Evolutionary conservation across 2,888 invertebrate species (phyloP).

Genomic region (Cephus pygmeus): DNA sequence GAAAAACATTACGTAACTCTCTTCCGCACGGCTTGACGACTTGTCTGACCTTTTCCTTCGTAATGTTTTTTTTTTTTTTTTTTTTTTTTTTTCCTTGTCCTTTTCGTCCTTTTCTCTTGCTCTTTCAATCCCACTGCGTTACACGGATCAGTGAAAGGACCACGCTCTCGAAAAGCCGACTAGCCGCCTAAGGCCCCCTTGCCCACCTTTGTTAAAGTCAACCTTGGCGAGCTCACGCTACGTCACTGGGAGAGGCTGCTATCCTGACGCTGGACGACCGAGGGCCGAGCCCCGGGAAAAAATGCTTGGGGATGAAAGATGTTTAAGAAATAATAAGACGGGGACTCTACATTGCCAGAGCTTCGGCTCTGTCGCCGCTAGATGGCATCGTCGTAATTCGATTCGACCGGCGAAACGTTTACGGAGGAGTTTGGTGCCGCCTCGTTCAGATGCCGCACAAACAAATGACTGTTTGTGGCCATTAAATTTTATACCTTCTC

Average conservation of each 20-base stretch:
- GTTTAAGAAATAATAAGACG: neutral
- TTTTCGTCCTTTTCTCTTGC: neutral
- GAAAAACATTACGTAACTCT: constrained; percentile 24
- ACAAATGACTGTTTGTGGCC: neutral
- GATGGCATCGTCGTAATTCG: neutral
- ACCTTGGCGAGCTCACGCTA: neutral
- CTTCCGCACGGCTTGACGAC: neutral
- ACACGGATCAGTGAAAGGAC: neutral
- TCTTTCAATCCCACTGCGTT: neutral
- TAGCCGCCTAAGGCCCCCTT: neutral
- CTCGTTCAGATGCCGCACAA: neutral
- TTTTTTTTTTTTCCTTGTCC: neutral
- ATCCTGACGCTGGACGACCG: neutral
- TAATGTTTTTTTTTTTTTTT: neutral
- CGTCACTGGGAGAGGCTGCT: neutral
- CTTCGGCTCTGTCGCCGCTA: neutral
- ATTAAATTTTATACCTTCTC: neutral
- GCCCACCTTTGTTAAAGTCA: neutral
- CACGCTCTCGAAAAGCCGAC: neutral
- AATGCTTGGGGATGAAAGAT: neutral
- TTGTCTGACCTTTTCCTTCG: neutral
- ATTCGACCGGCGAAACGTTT: neutral
- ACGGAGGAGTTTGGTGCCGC: neutral
- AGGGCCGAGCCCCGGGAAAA: neutral
- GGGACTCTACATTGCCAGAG: neutral